phyloP scores from a whole-genome alignment of 2,113 vertebrate genomes.

The Raja brachyura region DNA sequence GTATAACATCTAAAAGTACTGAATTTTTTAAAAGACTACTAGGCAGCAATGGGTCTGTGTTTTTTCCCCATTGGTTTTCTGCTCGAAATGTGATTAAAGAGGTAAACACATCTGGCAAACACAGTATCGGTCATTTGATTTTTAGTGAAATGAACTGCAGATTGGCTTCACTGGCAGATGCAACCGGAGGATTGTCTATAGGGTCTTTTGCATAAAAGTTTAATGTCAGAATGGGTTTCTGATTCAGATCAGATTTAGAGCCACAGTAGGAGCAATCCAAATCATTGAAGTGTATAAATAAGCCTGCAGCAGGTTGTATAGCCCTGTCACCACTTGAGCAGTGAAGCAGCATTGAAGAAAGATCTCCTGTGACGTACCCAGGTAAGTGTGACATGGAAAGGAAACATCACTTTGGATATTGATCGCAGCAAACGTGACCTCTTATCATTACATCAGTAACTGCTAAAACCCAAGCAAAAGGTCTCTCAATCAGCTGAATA shows the following conservation, averaged over 20 bases:
- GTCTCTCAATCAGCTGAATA: neutral
- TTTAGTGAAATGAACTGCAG: neutral
- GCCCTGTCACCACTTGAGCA: neutral
- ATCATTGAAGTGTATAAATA: neutral
- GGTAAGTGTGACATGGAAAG: neutral
- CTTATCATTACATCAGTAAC: conserved; percentile 1
- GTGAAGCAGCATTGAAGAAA: neutral
- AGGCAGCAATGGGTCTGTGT: neutral
- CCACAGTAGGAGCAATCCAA: neutral
- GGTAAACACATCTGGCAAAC: neutral
- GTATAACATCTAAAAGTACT: neutral
- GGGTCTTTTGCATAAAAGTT: neutral
- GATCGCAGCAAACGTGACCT: neutral
- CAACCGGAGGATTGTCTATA: neutral
- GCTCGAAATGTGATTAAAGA: neutral
- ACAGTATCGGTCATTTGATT: neutral
- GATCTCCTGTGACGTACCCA: neutral
- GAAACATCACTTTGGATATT: neutral
- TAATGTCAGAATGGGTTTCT: neutral
- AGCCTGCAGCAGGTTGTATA: neutral
- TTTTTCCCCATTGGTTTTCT: neutral
- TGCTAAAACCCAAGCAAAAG: neutral
- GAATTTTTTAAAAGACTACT: neutral
- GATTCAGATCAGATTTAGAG: neutral
- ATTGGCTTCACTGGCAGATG: neutral